These are phyloP conservation scores for Patella depressa DNA, from an alignment of 2,888 invertebrate species.

Conservation along the genomic window DNA sequence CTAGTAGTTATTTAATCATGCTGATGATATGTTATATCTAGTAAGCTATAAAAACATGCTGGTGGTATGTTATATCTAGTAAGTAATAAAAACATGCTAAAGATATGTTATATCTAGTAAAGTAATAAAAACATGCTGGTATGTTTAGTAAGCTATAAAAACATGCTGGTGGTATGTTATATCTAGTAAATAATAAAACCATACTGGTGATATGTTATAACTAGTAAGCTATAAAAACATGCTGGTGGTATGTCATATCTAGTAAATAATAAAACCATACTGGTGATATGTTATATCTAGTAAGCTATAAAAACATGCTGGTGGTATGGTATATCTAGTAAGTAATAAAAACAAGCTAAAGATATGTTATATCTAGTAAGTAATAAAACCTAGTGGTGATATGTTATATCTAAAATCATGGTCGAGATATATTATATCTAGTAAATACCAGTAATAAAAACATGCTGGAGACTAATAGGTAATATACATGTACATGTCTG, in stretches of 20 bases:
- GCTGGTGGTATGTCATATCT: constrained; percentile 54
- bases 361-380: too few species aligned
- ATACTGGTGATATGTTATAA: constrained; percentile 42
- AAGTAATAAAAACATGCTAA: too few species aligned
- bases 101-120: too few species aligned
- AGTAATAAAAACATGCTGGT: too few species aligned
- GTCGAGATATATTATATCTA: too few species aligned
- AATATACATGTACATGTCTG: too few species aligned
- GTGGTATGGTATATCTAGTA: constrained; percentile 65
- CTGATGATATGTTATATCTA: constrained; percentile 64
- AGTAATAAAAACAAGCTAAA: background rate
- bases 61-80: too few species aligned
- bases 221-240: background rate
- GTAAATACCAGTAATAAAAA: too few species aligned
- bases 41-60: constrained; percentile 34
- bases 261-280: constrained; percentile 44
- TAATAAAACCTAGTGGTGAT: constrained; percentile 47
- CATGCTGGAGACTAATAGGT: too few species aligned
- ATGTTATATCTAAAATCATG: constrained; percentile 61
- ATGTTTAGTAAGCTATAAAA: too few species aligned
- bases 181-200: too few species aligned
- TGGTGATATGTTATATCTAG: constrained; percentile 65
- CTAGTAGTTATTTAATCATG: constrained; percentile 13
- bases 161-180: constrained; percentile 10
- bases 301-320: constrained; percentile 50